Percentiles rank a stretch among this genome's conserved stretches.
Conservation (phyloP, 2,797 vertebrate species). For the Octomys mimax region DNA sequence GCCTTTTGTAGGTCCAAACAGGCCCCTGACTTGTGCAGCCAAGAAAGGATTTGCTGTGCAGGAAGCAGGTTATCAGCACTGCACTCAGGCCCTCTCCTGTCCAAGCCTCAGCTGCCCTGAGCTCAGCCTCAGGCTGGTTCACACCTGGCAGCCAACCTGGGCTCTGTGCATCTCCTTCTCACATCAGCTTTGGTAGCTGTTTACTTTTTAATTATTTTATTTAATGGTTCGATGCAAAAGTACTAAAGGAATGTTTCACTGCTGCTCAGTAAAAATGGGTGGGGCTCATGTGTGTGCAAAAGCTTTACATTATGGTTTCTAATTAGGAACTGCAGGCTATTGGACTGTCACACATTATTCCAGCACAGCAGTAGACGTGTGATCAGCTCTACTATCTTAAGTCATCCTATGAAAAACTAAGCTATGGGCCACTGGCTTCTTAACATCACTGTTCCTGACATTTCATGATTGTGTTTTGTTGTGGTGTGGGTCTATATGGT, state of each 20-base stretch:
- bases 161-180: conserved; percentile 80
- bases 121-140: conserved; percentile 39
- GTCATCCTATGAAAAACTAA: conserved; percentile 54
- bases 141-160: conserved; percentile 59
- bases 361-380: conserved; percentile 76
- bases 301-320: conserved; percentile 79
- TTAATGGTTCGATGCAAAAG: conserved; percentile 77
- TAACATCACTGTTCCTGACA: background rate
- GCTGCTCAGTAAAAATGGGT: conserved; percentile 82
- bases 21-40: background rate
- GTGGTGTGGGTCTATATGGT: background rate
- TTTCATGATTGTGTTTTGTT: background rate
- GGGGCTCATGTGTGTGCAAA: conserved; percentile 78
- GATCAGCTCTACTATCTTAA: conserved; percentile 76
- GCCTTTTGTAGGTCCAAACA: conserved; percentile 63
- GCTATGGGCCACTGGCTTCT: conserved; percentile 28
- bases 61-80: conserved; percentile 59
- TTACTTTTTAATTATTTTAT: conserved; percentile 68
- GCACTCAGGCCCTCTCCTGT: background rate
- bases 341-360: conserved; percentile 82
- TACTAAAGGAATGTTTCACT: conserved; percentile 83
- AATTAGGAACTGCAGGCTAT: conserved; percentile 69
- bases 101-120: background rate
- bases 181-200: conserved; percentile 70
- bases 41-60: background rate